These are phyloP conservation scores for Leptoteleia sp. DNA, from an alignment of 1,140 invertebrate genomes.

Conservation along the genomic window DNA sequence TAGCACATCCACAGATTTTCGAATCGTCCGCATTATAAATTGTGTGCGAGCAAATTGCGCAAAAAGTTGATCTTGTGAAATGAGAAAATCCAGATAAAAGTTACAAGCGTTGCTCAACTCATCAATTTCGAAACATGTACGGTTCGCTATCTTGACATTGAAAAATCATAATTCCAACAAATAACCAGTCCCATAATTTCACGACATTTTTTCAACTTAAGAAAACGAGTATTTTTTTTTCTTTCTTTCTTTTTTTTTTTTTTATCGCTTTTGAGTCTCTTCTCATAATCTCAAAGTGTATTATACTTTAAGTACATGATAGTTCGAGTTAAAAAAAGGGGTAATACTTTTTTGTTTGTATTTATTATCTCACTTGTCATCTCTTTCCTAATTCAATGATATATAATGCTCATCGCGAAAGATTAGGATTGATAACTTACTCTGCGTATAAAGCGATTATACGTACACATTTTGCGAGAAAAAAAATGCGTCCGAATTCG, in stretches of 20 bases:
- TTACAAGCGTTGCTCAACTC: slow-evolving; percentile 17
- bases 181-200: neutral
- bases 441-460: slow-evolving; percentile 62
- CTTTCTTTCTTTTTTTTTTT: too few species aligned
- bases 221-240: slow-evolving; percentile 49
- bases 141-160: too few species aligned
- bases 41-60: slow-evolving; percentile 39
- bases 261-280: slow-evolving; percentile 19
- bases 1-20: slow-evolving; percentile 61
- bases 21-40: slow-evolving; percentile 1
- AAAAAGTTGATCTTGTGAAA: slow-evolving; percentile 54
- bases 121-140: slow-evolving; percentile 20
- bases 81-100: neutral
- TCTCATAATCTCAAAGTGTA: slow-evolving; percentile 38
- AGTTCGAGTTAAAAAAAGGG: slow-evolving; percentile 48
- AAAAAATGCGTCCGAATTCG: slow-evolving; percentile 29
- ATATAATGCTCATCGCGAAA: slow-evolving; percentile 59
- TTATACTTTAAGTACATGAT: slow-evolving; percentile 49
- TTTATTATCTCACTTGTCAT: slow-evolving; percentile 50
- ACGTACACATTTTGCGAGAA: slow-evolving; percentile 56
- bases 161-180: neutral
- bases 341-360: slow-evolving; percentile 24
- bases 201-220: slow-evolving; percentile 48
- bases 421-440: slow-evolving; percentile 57
- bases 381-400: slow-evolving; percentile 54